phyloP scores from a whole-genome alignment of 2,888 invertebrate species.

The Drosophila subsilvestris region DNA sequence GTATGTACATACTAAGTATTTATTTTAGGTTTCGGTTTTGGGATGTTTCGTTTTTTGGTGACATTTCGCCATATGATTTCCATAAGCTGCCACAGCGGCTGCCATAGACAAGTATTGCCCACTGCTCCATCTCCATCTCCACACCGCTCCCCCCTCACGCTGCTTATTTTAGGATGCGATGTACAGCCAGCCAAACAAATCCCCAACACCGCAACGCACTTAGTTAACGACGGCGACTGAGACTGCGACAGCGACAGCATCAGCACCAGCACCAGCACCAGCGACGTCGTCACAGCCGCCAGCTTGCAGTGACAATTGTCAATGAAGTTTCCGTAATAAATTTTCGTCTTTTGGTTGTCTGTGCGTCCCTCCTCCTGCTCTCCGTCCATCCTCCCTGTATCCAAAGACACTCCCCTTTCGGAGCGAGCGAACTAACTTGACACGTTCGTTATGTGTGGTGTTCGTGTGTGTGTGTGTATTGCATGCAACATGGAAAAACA shows the following conservation, averaged over 20 bases:
- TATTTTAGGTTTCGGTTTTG: constrained; percentile 31
- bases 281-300: constrained; percentile 58
- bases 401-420: constrained; percentile 31
- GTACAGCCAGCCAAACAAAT: constrained; percentile 57
- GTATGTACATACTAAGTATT: constrained; percentile 48
- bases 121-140: neutral
- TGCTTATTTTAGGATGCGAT: constrained; percentile 71
- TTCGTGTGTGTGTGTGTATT: constrained; percentile 33
- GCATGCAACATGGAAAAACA: constrained; percentile 41
- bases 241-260: constrained; percentile 25
- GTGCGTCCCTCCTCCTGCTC: constrained; percentile 37
- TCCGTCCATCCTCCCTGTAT: constrained; percentile 1
- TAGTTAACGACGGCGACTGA: constrained; percentile 36
- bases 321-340: constrained; percentile 83
- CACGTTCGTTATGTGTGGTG: constrained; percentile 51
- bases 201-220: constrained; percentile 77
- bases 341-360: constrained; percentile 76
- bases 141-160: constrained; percentile 23
- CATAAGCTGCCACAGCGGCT: constrained; percentile 76
- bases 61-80: constrained; percentile 77
- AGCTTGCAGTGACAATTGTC: constrained; percentile 82
- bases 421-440: constrained; percentile 61
- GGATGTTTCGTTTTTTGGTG: constrained; percentile 53
- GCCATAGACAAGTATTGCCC: constrained; percentile 68
- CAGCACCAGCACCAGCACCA: constrained; percentile 27